phyloP scores from a whole-genome alignment of 1,140 invertebrate species.

The Drosophila ironensis region DNA sequence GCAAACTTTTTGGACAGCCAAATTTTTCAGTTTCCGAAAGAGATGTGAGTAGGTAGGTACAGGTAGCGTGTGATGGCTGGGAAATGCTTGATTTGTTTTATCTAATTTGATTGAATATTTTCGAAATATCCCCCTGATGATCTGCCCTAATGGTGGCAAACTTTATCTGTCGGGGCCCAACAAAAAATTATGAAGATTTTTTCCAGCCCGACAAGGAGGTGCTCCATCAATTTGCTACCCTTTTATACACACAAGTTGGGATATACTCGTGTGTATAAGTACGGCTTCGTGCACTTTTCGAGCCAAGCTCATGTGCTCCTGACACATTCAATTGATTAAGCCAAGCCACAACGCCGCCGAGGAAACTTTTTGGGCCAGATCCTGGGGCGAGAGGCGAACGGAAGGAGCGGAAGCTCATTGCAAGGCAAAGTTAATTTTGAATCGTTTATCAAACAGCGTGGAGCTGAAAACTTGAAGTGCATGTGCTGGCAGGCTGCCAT shows the following conservation, averaged over 20 bases:
- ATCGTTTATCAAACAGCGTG: slow-evolving; percentile 70
- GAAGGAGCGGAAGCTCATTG: slow-evolving; percentile 22
- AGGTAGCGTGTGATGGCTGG: slow-evolving; percentile 14
- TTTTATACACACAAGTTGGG: too few relatives aligned
- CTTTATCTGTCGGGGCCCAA: slow-evolving; percentile 29
- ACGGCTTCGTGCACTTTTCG: slow-evolving; percentile 1
- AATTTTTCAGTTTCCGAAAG: slow-evolving; percentile 37
- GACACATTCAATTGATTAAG: slow-evolving; percentile 75
- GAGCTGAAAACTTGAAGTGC: slow-evolving; percentile 63
- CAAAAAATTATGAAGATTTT: slow-evolving; percentile 55
- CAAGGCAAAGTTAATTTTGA: slow-evolving; percentile 68
- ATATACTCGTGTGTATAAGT: neutral
- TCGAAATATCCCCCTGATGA: slow-evolving; percentile 26
- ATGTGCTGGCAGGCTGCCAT: slow-evolving; percentile 54
- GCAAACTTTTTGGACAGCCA: slow-evolving; percentile 36
- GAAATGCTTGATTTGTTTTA: slow-evolving; percentile 16
- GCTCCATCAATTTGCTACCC: slow-evolving; percentile 69
- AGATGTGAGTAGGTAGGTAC: neutral
- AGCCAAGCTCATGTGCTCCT: slow-evolving; percentile 57
- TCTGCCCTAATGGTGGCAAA: slow-evolving; percentile 21
- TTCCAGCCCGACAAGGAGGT: slow-evolving; percentile 36
- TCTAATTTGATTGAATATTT: slow-evolving; percentile 32
- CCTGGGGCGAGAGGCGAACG: neutral
- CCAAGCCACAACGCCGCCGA: slow-evolving; percentile 50
- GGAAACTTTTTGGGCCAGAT: slow-evolving; percentile 54